phyloP scores from a whole-genome alignment of 2,888 invertebrate species.

The Limnephilus rhombicus region DNA sequence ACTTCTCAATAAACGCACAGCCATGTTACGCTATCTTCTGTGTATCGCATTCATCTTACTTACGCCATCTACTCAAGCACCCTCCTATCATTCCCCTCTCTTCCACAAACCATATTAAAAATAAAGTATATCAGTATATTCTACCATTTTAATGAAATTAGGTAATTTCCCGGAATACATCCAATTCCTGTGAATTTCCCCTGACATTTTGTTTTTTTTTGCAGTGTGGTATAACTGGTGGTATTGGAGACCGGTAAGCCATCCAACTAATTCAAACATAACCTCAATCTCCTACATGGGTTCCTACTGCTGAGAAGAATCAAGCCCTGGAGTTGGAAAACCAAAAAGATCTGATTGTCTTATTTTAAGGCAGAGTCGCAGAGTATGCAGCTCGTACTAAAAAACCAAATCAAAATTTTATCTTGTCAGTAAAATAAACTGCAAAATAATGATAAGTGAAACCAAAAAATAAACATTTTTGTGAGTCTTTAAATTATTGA shows the following conservation, averaged over 20 bases:
- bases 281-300: constrained; percentile 83
- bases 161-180: not conserved
- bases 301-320: constrained; percentile 81
- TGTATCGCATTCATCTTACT: no score
- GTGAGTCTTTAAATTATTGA: not conserved
- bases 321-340: not conserved
- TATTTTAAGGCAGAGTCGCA: not conserved
- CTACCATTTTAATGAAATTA: not conserved
- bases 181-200: not conserved
- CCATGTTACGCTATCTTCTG: no score
- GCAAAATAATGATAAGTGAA: not conserved
- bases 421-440: not conserved
- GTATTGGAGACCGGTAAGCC: constrained; percentile 86
- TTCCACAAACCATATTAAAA: no score
- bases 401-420: not conserved
- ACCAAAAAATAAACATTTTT: not conserved
- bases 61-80: no score
- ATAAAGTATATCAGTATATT: not conserved
- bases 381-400: not conserved
- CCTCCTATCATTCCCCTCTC: no score
- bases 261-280: constrained; percentile 79
- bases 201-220: constrained; percentile 69
- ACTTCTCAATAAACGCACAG: not conserved
- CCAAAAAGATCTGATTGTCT: not conserved
- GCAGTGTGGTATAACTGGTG: constrained; percentile 91